Evolutionary conservation across 2,797 vertebrate genomes (phyloP).

Genomic region (Poecilia wingei): DNA sequence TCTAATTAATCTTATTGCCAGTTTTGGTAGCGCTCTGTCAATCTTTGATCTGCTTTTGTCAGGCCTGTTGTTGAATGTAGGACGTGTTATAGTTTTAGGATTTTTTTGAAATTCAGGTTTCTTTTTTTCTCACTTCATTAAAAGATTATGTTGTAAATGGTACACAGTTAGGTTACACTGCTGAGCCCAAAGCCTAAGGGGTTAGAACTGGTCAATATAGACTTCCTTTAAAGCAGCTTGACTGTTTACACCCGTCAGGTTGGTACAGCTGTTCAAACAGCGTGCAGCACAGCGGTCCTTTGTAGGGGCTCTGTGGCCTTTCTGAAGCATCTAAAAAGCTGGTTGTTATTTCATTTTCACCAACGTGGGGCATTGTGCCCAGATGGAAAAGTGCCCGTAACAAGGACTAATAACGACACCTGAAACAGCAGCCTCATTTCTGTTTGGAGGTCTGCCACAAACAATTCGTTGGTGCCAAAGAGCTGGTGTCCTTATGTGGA

Average conservation of each 20-base stretch:
- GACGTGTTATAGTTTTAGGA: conserved; percentile 33
- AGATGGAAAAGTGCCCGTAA: conserved; percentile 63
- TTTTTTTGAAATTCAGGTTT: neutral
- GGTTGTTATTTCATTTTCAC: conserved; percentile 42
- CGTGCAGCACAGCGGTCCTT: conserved; percentile 33
- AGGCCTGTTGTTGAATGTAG: conserved; percentile 42
- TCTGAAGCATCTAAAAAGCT: conserved; percentile 25
- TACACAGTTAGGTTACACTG: conserved; percentile 3
- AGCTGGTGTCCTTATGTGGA: conserved; percentile 56
- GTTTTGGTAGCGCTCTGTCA: conserved; percentile 56
- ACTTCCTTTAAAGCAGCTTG: conserved; percentile 36
- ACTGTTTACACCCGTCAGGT: conserved; percentile 47
- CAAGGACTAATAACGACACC: conserved; percentile 51
- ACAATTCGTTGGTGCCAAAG: conserved; percentile 62
- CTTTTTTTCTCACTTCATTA: conserved; percentile 9
- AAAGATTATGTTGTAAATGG: neutral
- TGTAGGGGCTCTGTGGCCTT: conserved; percentile 22
- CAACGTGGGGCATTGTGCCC: conserved; percentile 32
- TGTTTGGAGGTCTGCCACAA: conserved; percentile 67
- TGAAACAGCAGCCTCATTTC: conserved; percentile 56
- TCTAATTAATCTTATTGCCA: conserved; percentile 75
- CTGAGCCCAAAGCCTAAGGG: conserved; percentile 19
- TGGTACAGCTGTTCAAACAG: conserved; percentile 57
- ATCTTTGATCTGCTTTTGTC: conserved; percentile 44
- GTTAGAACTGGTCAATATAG: conserved; percentile 39